Conservation (phyloP, 2,797 vertebrate genomes). For the Meda fulgida region DNA sequence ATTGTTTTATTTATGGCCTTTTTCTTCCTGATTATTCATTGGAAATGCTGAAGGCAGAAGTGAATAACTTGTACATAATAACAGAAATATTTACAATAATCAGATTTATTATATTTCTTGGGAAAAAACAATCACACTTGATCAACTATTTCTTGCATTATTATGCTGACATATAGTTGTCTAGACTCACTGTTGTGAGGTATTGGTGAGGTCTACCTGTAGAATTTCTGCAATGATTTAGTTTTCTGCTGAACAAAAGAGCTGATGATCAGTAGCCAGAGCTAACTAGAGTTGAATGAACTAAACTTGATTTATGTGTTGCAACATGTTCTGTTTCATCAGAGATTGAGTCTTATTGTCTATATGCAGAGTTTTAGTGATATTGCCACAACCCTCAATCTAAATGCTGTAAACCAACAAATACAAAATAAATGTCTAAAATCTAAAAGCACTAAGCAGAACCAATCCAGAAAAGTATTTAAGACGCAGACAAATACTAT, state of each 20-base stretch:
- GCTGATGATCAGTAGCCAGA: neutral
- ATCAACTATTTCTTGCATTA: neutral
- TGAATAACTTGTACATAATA: constrained; percentile 22
- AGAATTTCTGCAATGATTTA: neutral
- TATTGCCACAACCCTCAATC: neutral
- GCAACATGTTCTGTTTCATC: neutral
- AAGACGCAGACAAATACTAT: neutral
- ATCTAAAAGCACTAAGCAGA: neutral
- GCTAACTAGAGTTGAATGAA: neutral
- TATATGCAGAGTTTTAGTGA: neutral
- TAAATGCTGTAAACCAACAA: too few relatives aligned
- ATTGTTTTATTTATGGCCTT: neutral
- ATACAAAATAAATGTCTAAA: too few relatives aligned
- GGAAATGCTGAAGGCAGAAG: constrained; percentile 8
- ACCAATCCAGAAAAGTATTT: neutral
- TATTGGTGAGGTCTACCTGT: too few relatives aligned
- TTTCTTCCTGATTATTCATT: constrained; percentile 8
- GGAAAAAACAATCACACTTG: neutral
- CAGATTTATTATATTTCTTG: constrained; percentile 4
- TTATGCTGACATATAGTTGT: neutral
- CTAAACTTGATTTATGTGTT: neutral
- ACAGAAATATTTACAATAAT: neutral
- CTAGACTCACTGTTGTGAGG: neutral
- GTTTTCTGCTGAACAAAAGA: neutral
- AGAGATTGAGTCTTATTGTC: neutral